Conservation (phyloP, 2,888 invertebrate species). For the Brenthis daphne region DNA sequence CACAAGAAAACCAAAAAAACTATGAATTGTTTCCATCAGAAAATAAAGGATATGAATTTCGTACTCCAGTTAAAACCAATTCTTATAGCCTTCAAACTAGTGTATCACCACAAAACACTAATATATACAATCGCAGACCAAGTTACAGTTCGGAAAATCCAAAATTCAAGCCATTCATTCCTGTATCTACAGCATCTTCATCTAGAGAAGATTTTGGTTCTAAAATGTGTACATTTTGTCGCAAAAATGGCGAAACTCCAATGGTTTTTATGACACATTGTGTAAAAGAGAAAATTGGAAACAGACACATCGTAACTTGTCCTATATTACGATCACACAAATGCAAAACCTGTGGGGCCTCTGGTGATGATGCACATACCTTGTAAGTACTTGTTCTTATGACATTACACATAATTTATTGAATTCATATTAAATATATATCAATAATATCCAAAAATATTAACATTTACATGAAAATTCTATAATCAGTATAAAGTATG, state of each 20-base stretch:
- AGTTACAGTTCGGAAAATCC: background rate
- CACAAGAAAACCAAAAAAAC: conserved; percentile 26
- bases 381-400: conserved; percentile 59
- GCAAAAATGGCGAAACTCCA: conserved; percentile 72
- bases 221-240: conserved; percentile 69
- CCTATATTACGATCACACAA: conserved; percentile 68
- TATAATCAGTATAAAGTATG: too few relatives aligned
- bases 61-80: conserved; percentile 46
- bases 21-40: conserved; percentile 66
- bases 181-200: conserved; percentile 30
- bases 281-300: conserved; percentile 60
- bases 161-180: conserved; percentile 15
- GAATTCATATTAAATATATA: too few relatives aligned
- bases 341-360: conserved; percentile 62
- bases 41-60: conserved; percentile 49
- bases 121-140: too few relatives aligned
- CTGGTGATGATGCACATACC: conserved; percentile 73
- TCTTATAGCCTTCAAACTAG: too few relatives aligned
- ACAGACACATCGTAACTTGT: conserved; percentile 61
- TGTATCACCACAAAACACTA: too few relatives aligned
- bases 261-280: conserved; percentile 64
- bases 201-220: conserved; percentile 34
- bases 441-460: too few relatives aligned
- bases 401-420: background rate
- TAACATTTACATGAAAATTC: too few relatives aligned